Base-by-base conservation (phyloP, 2,888 invertebrate genomes). In the Elmis aenea region DNA sequence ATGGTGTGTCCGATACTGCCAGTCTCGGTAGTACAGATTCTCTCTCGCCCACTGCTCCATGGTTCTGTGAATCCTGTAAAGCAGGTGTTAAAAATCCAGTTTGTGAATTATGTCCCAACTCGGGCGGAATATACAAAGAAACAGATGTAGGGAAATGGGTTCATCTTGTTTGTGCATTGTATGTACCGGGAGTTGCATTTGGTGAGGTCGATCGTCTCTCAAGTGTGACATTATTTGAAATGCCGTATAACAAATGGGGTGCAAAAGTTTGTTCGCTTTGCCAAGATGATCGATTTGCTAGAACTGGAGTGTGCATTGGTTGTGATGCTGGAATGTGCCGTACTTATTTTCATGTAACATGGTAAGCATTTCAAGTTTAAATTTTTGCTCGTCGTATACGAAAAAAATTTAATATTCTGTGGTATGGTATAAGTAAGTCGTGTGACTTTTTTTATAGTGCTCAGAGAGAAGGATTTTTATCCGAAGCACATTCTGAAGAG, bases 271-370 rank as follows among this genome's bases (percentile, higher is more conserved):
- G 99, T 62, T 82, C 85, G 4, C 70, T 94, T 6, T 99, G 99
- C 65, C 83, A 83, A 45, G 93, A 96, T 66, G 79, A 84, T 2
- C 74, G 89, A 22, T 85, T 85, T 57, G 84, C 92, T 5, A 76
- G 93, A 14, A 92, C 94, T 1, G 99, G 99, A 2, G 91, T 99
- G 8, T 91, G 92, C 61, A 91, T 97, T 33, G 87, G 89, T 43
- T 99, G 99, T 69, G 99, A 99, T 70, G 97, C 97, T 5, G 99
- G 97, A 13, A 86, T 99, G 80, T 99, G 99, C 72, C 84, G 92
- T 59, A 91, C 88, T 0, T 93, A 88, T 71, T 96, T 97, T 66
- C 99, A 99, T 67, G 95, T 95, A 22, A 96, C 96, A 6, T 99
- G 97, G 87, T 87, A 69, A 66, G 59, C 49, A n/a, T n/a, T n/a